Base-by-base conservation (phyloP, 2,797 vertebrate species). In the Enteromius fasciolatus region DNA sequence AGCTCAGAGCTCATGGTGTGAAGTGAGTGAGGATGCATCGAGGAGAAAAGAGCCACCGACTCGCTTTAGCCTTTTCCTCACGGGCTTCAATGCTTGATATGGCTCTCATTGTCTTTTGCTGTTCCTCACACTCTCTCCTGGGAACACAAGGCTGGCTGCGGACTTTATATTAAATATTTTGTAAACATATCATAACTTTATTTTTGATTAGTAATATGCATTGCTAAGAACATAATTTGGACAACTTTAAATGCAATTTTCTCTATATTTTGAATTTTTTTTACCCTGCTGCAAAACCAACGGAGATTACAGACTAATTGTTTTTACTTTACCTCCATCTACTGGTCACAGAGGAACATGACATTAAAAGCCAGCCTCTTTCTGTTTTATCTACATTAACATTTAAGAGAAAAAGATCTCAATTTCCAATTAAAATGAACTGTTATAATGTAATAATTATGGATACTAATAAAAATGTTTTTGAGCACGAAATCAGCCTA, bases 261-360 rank as follows among this genome's bases (percentile, higher is more conserved):
- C 48, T 50, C 17, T 18, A 18, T 50, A 50, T 50, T 18, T 50
- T 3, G 5, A 7, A 3, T 2, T 33, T 18, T 50, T 18, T 52
- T 20, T 6, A 54, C 50, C 7, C 6, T 39, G 36, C 36, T 39
- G 36, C 36, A 39, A 54, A 74, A 33, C 0, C 12, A 8, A 31
- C 64, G 23, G 12, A 57, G 20, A 70, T 57, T 41, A 15, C 31
- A 54, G 36, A 10, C 61, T 18, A 8, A 39, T 44, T 68, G 3
- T 23, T 7, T 78, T 67, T 70, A 61, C 77, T 84, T 77, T 82
- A 75, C 31, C 52, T 73, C 83, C 81, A 83, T 64, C 87, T 86
- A 80, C 44, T 83, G 85, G 68, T 48, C 25, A 18, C 23, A 75
- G 33, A 3, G 2, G 3, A 59, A 31, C 23, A 68, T 66, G 39